Percentiles rank a stretch among this genome's conserved stretches.
Conservation (phyloP, 1,140 invertebrate genomes). For the Luehdorfia chinensis region DNA sequence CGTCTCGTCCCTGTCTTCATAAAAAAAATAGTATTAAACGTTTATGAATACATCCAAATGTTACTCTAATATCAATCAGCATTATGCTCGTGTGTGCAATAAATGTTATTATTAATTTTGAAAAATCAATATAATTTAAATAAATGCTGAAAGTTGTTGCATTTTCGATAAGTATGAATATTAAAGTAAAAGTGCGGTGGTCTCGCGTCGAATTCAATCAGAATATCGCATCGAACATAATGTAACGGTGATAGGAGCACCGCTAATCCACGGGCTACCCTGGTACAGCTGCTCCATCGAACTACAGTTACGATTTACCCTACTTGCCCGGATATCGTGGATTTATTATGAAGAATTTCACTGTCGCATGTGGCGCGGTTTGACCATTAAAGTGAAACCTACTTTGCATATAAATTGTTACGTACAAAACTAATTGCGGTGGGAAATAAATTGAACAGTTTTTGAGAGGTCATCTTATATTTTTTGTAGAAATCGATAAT, state of each 20-base stretch:
- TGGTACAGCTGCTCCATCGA: slow-evolving; percentile 19
- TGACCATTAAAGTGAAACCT: slow-evolving; percentile 20
- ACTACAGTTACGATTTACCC: slow-evolving; percentile 36
- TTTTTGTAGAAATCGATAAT: background rate
- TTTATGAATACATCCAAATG: too few species aligned
- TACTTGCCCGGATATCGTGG: slow-evolving; percentile 29
- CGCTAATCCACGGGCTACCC: slow-evolving; percentile 29
- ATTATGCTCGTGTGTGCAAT: too few species aligned
- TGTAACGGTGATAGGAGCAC: slow-evolving; percentile 32
- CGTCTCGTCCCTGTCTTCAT: too few species aligned
- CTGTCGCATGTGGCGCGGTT: slow-evolving; percentile 17
- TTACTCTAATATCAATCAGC: too few species aligned
- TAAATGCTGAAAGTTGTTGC: slow-evolving; percentile 2
- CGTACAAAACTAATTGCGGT: background rate
- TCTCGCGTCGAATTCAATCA: slow-evolving; percentile 35
- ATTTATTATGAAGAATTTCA: slow-evolving; percentile 20
- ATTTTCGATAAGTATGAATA: background rate
- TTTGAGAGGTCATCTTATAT: background rate
- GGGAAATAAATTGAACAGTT: background rate
- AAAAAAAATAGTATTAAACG: too few species aligned
- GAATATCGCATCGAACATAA: slow-evolving; percentile 31
- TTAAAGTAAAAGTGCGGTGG: slow-evolving; percentile 17
- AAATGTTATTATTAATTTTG: too few species aligned
- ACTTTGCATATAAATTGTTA: slow-evolving; percentile 10
- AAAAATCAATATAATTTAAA: too few species aligned